Conservation (phyloP, 1,140 invertebrate species). For the Microplitis demolitor region DNA sequence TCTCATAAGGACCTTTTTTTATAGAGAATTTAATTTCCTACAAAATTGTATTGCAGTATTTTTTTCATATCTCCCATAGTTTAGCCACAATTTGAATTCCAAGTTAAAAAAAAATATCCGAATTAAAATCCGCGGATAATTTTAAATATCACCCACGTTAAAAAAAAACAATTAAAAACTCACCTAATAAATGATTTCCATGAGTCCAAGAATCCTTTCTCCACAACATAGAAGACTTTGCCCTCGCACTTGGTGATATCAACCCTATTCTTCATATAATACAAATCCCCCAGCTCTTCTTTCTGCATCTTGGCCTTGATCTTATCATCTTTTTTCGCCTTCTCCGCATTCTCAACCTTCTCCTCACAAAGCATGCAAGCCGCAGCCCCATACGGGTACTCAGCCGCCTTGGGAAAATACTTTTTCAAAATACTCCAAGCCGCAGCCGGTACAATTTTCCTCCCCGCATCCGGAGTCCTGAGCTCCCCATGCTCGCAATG, state of each 20-base stretch:
- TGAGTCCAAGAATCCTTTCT: slow-evolving; percentile 50
- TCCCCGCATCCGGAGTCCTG: slow-evolving; percentile 46
- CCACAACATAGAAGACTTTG: slow-evolving; percentile 47
- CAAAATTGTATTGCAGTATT: too few relatives aligned
- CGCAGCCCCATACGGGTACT: slow-evolving; percentile 48
- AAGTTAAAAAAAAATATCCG: too few relatives aligned
- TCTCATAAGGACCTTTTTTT: too few relatives aligned
- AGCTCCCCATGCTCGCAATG: slow-evolving; percentile 62
- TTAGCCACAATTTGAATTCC: too few relatives aligned
- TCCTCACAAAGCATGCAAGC: slow-evolving; percentile 60
- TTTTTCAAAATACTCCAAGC: slow-evolving; percentile 63
- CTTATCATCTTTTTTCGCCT: slow-evolving; percentile 53
- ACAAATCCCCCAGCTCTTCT: slow-evolving; percentile 50
- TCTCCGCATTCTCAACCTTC: slow-evolving; percentile 48
- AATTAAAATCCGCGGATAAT: too few relatives aligned
- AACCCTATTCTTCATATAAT: slow-evolving; percentile 46
- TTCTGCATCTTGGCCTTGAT: slow-evolving; percentile 54
- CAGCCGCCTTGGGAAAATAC: slow-evolving; percentile 64
- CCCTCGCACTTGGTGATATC: slow-evolving; percentile 41
- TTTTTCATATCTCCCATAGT: too few relatives aligned
- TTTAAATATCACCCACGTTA: too few relatives aligned
- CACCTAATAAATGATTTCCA: slow-evolving; percentile 56
- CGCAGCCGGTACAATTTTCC: slow-evolving; percentile 59
- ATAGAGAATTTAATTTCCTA: too few relatives aligned
- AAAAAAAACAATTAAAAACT: slow-evolving; percentile 28